Evolutionary conservation across 2,113 vertebrate genomes (phyloP).

Genomic region (Argyrosomus japonicus): DNA sequence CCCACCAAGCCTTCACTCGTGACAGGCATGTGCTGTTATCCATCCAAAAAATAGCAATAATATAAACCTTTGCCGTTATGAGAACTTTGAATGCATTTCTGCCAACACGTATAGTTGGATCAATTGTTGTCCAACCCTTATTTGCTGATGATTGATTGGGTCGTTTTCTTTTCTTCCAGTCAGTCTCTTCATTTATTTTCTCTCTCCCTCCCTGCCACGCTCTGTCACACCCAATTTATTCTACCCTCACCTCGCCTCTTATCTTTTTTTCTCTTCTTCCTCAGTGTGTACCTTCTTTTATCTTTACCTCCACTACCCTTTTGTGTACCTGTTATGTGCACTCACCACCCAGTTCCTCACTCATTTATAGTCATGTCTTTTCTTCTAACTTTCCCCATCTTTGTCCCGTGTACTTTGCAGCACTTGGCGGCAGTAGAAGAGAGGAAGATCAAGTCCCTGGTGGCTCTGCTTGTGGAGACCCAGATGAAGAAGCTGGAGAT

Average conservation of each 20-base stretch:
- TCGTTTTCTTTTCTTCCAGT: conserved; percentile 10
- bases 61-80: background rate
- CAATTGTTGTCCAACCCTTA: background rate
- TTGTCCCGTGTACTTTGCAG: conserved; percentile 71
- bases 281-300: background rate
- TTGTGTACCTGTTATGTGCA: background rate
- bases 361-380: background rate
- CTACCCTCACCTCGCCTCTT: conserved; percentile 2
- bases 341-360: too few species aligned
- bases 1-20: too few species aligned
- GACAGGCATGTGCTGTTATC: too few species aligned
- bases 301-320: background rate
- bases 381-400: background rate
- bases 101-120: background rate
- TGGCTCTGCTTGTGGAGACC: conserved; percentile 95
- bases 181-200: conserved; percentile 13
- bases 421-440: conserved; percentile 97
- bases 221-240: conserved; percentile 28
- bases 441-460: conserved; percentile 96
- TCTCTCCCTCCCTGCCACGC: background rate
- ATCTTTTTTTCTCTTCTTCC: background rate
- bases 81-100: background rate
- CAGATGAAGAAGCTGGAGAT: conserved; percentile 99
- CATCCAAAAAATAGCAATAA: background rate
- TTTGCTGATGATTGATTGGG: background rate